These are phyloP conservation scores for Apeira syringaria DNA, from an alignment of 2,888 invertebrate species.

Conservation along the genomic window DNA sequence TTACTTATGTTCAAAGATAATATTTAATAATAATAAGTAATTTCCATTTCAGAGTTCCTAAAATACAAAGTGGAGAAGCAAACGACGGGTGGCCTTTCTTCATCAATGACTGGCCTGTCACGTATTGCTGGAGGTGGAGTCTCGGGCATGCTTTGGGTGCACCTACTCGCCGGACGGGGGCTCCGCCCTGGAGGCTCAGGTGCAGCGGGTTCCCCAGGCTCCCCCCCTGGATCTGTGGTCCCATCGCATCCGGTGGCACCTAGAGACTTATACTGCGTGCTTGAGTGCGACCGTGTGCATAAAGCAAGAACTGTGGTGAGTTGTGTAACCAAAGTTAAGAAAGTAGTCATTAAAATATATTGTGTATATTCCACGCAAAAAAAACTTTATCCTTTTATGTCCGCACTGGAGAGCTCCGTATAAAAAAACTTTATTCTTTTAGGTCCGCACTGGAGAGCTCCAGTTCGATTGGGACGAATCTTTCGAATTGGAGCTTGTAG, in stretches of 20 bases:
- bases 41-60: constrained; percentile 87
- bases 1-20: too few species aligned
- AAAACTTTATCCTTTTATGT: too few species aligned
- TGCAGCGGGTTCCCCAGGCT: constrained; percentile 87
- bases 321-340: too few species aligned
- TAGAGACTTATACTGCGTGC: constrained; percentile 97
- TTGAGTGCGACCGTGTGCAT: constrained; percentile 98
- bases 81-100: constrained; percentile 81
- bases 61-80: constrained; percentile 95
- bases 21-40: neutral
- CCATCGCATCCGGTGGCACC: constrained; percentile 73
- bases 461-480: constrained; percentile 99
- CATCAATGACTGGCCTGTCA: constrained; percentile 81
- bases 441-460: constrained; percentile 95
- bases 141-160: constrained; percentile 95
- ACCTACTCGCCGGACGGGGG: constrained; percentile 94
- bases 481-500: constrained; percentile 97
- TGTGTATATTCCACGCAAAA: too few species aligned
- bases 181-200: constrained; percentile 86
- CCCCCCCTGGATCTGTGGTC: constrained; percentile 85
- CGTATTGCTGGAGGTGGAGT: constrained; percentile 81
- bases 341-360: too few species aligned
- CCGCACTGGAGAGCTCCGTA: too few species aligned
- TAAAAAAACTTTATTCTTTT: neutral
- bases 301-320: constrained; percentile 96